phyloP scores from a whole-genome alignment of 2,888 invertebrate genomes.

The Pseudanteris insignis region DNA sequence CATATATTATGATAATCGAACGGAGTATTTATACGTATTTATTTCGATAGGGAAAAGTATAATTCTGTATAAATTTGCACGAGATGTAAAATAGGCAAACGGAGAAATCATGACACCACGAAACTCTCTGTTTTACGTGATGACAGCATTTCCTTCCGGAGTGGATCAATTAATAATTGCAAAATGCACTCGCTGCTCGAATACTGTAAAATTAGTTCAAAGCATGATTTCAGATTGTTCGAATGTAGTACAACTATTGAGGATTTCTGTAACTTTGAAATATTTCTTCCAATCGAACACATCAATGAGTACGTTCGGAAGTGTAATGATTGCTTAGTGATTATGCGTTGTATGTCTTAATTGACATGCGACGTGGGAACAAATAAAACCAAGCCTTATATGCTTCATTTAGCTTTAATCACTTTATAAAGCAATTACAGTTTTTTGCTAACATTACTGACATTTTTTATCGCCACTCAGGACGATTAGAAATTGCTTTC shows the following conservation, averaged over 20 bases:
- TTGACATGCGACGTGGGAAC: too few relatives aligned
- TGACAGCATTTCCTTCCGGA: slow-evolving; percentile 3
- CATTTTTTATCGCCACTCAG: too few relatives aligned
- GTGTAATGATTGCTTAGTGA: slow-evolving; percentile 13
- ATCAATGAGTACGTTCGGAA: slow-evolving; percentile 9
- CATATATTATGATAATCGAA: too few relatives aligned
- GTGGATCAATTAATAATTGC: slow-evolving; percentile 10
- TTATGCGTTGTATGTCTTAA: too few relatives aligned
- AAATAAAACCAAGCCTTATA: too few relatives aligned
- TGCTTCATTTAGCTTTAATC: background rate
- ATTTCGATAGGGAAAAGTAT: too few relatives aligned
- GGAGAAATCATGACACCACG: too few relatives aligned
- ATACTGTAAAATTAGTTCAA: slow-evolving; percentile 9
- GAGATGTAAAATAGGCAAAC: too few relatives aligned
- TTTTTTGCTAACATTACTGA: background rate
- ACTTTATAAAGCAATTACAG: background rate
- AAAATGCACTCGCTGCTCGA: slow-evolving; percentile 10
- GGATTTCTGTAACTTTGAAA: slow-evolving; percentile 5
- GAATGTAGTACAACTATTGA: slow-evolving; percentile 12
- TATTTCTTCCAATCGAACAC: slow-evolving; percentile 10
- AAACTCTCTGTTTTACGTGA: background rate
- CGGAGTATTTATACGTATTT: too few relatives aligned
- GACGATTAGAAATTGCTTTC: too few relatives aligned
- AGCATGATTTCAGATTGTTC: slow-evolving; percentile 8
- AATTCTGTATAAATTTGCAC: too few relatives aligned